Evolutionary conservation across 2,888 invertebrate species (phyloP).

Genomic region (Bugula neritina): DNA sequence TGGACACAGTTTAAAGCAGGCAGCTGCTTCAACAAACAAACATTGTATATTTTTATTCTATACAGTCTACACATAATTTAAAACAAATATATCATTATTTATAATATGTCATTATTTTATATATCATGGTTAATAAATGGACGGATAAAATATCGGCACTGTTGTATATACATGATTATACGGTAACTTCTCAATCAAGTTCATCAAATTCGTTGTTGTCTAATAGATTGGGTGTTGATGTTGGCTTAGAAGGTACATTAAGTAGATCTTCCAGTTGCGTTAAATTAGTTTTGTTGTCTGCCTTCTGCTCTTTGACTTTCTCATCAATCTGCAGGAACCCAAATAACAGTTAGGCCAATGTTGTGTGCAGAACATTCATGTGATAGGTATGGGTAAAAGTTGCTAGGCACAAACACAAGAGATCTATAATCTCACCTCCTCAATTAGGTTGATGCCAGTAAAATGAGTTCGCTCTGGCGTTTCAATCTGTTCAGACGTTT

Average conservation of each 20-base stretch:
- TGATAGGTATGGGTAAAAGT: no score
- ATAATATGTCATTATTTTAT: not conserved
- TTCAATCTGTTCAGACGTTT: not conserved
- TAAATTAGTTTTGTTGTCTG: not conserved
- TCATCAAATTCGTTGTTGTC: not conserved
- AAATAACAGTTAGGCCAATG: no score
- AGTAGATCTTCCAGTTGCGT: not conserved
- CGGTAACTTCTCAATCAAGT: not conserved
- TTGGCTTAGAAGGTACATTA: not conserved
- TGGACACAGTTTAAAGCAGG: no score
- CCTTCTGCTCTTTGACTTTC: not conserved
- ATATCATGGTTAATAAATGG: not conserved
- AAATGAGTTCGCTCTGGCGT: not conserved
- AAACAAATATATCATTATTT: not conserved
- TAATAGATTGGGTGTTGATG: not conserved
- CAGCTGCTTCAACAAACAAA: no score
- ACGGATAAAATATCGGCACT: not conserved
- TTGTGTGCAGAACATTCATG: no score
- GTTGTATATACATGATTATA: not conserved
- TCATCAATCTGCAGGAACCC: not conserved
- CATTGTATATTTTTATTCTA: no score
- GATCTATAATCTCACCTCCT: no score
- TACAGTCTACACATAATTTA: no score
- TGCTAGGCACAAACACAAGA: no score
- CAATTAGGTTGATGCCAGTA: constrained; percentile 19